Evolutionary conservation across 2,113 vertebrate species (phyloP).

Genomic region (Callionymus lyra): DNA sequence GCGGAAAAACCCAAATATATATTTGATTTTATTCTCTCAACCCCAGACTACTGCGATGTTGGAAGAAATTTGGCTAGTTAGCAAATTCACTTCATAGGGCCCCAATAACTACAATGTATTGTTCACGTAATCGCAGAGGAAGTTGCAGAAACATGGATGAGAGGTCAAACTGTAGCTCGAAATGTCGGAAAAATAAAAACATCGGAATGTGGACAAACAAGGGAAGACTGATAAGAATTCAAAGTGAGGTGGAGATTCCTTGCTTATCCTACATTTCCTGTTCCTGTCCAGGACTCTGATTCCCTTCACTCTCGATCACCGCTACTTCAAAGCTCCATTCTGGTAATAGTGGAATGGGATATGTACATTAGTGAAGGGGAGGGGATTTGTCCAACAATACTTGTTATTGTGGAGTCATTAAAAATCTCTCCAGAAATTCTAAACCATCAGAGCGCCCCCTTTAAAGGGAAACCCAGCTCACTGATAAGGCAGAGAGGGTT

Average conservation of each 20-base stretch:
- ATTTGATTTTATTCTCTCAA: too few species aligned
- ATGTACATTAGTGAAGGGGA: constrained; percentile 25
- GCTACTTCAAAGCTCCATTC: constrained; percentile 36
- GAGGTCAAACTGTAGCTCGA: too few species aligned
- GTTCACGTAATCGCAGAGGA: too few species aligned
- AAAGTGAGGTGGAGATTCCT: constrained; percentile 20
- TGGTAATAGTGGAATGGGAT: constrained; percentile 49
- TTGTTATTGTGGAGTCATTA: constrained; percentile 49
- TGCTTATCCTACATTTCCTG: constrained; percentile 30
- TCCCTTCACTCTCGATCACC: constrained; percentile 21
- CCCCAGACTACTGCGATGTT: too few species aligned
- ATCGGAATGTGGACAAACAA: not conserved
- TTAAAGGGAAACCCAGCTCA: constrained; percentile 37
- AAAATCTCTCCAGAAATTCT: constrained; percentile 46
- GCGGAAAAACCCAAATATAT: too few species aligned
- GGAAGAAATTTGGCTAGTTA: too few species aligned
- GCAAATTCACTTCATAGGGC: too few species aligned
- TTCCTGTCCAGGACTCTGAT: constrained; percentile 40
- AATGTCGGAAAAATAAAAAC: too few species aligned
- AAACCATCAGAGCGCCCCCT: constrained; percentile 44
- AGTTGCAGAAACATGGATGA: too few species aligned
- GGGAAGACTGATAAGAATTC: constrained; percentile 1
- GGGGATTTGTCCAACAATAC: constrained; percentile 45
- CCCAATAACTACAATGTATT: not conserved
- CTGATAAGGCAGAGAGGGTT: constrained; percentile 51